Conservation (phyloP, 2,797 vertebrate genomes). For the Telmatherina bonti region DNA sequence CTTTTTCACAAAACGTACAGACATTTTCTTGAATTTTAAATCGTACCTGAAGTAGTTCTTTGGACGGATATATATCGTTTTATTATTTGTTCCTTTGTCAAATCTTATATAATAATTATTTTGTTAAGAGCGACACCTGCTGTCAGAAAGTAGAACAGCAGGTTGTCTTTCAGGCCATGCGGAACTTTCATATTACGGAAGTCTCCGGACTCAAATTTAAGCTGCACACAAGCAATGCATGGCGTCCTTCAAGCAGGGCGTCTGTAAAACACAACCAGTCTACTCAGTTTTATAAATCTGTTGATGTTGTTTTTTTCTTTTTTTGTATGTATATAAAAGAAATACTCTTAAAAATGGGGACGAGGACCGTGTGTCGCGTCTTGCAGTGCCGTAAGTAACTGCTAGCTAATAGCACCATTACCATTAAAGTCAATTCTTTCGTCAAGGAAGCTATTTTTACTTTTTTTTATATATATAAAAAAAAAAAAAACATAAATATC, state of each 20-base stretch:
- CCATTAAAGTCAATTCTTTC: too few relatives aligned
- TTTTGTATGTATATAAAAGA: background rate
- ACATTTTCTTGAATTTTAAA: too few relatives aligned
- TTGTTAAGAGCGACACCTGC: conserved; percentile 51
- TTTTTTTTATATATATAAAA: too few relatives aligned
- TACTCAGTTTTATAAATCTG: rapidly evolving
- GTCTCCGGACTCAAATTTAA: conserved; percentile 37
- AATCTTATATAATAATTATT: background rate
- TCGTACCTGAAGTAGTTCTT: too few relatives aligned
- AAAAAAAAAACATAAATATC: too few relatives aligned
- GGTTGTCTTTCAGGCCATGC: rapidly evolving
- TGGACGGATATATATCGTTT: too few relatives aligned
- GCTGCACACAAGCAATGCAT: conserved; percentile 49
- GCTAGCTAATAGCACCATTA: background rate
- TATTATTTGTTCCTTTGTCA: background rate
- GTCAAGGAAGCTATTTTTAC: too few relatives aligned
- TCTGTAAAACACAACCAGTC: background rate
- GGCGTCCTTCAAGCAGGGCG: conserved; percentile 66
- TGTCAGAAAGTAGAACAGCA: conserved; percentile 8
- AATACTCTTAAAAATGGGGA: conserved; percentile 59
- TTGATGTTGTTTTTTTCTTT: rapidly evolving
- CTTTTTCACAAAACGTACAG: too few relatives aligned
- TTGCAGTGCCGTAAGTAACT: conserved; percentile 80
- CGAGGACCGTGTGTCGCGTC: conserved; percentile 52
- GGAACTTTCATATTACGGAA: conserved; percentile 23